Evolutionary conservation across 2,888 invertebrate species (phyloP), one percentile per base, ranked within the genome.

Genomic region (Napeogenes inachia): DNA sequence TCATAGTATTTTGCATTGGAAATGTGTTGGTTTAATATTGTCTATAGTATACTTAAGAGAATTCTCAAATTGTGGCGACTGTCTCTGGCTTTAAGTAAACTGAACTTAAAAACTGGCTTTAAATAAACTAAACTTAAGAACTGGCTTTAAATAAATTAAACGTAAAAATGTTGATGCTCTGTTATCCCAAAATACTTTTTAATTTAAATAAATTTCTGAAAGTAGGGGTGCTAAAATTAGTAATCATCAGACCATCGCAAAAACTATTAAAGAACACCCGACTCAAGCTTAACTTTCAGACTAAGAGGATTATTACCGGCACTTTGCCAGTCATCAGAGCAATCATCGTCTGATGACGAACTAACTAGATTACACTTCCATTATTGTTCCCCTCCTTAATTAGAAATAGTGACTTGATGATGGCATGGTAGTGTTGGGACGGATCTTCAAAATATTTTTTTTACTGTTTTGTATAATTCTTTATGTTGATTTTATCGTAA

Each of bases 311-410:
- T 85, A 86, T 73, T 75, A 71, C 71, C 71, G 70, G 71, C 75
- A 76, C 74, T 75, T 78, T 74, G 73, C 74, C 70, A 78, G 83
- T 87, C 85, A 87, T 85, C 84, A 80, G 69, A 66, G 74, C 79
- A 80, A 84, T 84, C 84, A 82, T 85, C 62, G 61, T 54, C 64
- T 65, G 70, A 69, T 71, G 68, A 70, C 68, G 65, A 45, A 45
- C 60, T 71, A 71, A 71, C 65, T 62, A 56, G 68, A 71, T 71
- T 71, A 70, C 62, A 46, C 61, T 62, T 68, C 71, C 64, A 70
- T 71, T 68, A 68, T 68, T 63, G 64, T 67, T 66, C 65, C 68
- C 68, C 71, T 66, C 64, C 62, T 64, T 68, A 63, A 69, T 69
- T 67, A 64, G 60, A 67, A 69, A 69, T 70, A 68, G 67, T 69